Percentiles rank a stretch among this genome's conserved stretches.
Conservation (phyloP, 2,113 vertebrate genomes). For the Coptodon bakossiorum region DNA sequence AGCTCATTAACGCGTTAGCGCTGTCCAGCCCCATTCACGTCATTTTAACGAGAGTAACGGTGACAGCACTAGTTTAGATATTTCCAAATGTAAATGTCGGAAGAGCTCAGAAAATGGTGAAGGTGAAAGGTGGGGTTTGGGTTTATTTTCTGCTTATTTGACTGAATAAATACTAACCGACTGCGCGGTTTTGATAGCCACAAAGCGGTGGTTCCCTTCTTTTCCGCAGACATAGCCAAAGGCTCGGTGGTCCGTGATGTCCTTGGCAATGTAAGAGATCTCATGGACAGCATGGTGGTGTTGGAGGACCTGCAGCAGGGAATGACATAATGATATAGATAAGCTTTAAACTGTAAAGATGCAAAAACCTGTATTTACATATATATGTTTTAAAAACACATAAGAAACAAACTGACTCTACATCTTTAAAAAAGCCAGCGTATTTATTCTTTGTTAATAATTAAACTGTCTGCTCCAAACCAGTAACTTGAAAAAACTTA, state of each 20-base stretch:
- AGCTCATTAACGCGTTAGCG: not conserved
- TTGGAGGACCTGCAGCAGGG: constrained; percentile 80
- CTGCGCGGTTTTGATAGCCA: constrained; percentile 97
- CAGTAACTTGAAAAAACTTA: not conserved
- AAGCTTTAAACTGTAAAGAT: not conserved
- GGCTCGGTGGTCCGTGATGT: constrained; percentile 96
- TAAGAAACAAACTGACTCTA: not conserved
- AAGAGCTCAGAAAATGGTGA: not conserved
- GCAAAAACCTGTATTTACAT: not conserved
- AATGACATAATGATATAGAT: not conserved
- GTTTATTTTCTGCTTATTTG: not conserved
- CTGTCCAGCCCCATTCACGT: not conserved
- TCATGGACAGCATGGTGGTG: constrained; percentile 98
- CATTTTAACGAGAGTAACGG: not conserved
- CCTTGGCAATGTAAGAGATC: constrained; percentile 99
- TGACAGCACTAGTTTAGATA: not conserved
- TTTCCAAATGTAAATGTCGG: not conserved
- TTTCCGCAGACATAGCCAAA: constrained; percentile 98
- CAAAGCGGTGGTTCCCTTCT: constrained; percentile 96
- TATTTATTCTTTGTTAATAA: not conserved
- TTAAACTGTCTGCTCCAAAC: not conserved
- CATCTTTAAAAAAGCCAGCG: not conserved
- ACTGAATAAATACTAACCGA: constrained; percentile 79
- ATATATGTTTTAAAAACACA: not conserved
- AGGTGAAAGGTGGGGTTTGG: not conserved